Base-by-base conservation (phyloP, 2,113 vertebrate genomes). In the Thunnus thynnus region DNA sequence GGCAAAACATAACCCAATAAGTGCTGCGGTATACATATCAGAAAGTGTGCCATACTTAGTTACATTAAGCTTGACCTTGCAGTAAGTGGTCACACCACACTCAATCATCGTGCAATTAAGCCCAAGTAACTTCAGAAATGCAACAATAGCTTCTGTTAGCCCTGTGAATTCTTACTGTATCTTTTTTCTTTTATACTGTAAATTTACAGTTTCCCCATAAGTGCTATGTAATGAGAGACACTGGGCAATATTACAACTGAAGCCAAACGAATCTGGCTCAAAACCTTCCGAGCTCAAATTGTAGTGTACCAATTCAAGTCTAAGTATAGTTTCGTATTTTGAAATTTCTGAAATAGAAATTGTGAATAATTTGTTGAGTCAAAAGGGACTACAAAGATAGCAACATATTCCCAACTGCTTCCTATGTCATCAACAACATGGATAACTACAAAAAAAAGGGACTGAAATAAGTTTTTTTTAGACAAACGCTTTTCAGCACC, bases 141-240 rank as follows among this genome's bases (percentile, higher is more conserved):
- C 36, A 41, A 41, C 8, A 60, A 76, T 50, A 32, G 18, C 52
- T 58, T 10, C 22, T 11, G 47, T 58, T 66, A 18, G 64, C 65
- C 61, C 20, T 72, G 57, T 51, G 20, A 57, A 56, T 18, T 27
- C 54, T 46, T 83, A 9, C 36, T 9, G 9, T 8, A 41, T 41
- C 36, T 41, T 41, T 8, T 41, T 80, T 72, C 16, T 82, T 83
- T 88, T 92, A 84, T 84, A 91, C 88, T 89, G 87, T 58, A 56
- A 75, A 60, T 74, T 48, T 72, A 89, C 83, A 92, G 91, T 89
- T 62, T 74, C n/a, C 51, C 61, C 85, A n/a, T 89, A 93, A 94
- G 94, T 94, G 93, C 93, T 80, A 8, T 80, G 68, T 67, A 58
- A 80, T 57, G 47, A 72, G 17, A 51, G 47, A 47, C 46, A 46